Percentiles rank a stretch among this genome's conserved stretches.
These are phyloP conservation scores for Knipowitschia caucasica DNA, from an alignment of 2,797 vertebrate species.

Conservation along the genomic window DNA sequence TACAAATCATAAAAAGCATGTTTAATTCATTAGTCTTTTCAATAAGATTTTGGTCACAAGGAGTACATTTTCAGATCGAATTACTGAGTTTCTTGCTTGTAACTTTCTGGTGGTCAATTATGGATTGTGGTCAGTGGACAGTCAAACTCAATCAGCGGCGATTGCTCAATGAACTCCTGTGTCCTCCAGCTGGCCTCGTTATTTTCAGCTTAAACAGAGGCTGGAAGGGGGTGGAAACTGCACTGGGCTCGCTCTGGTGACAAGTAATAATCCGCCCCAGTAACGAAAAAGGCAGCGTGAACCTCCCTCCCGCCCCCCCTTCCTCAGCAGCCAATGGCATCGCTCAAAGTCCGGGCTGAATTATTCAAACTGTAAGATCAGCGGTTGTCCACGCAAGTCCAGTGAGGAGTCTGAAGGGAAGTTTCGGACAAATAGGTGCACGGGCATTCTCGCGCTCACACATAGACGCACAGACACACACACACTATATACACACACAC, in stretches of 20 bases:
- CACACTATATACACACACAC: slow-evolving; percentile 32
- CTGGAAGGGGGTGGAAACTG: slow-evolving; percentile 5
- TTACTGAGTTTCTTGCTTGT: neutral
- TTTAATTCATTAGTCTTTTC: neutral
- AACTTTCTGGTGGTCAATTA: slow-evolving; percentile 14
- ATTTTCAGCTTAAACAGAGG: slow-evolving; percentile 5
- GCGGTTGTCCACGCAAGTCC: slow-evolving; percentile 22
- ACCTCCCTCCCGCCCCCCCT: slow-evolving; percentile 31
- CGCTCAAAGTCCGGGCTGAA: slow-evolving; percentile 21
- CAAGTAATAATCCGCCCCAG: slow-evolving; percentile 54
- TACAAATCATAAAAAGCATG: neutral
- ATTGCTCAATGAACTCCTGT: slow-evolving; percentile 60
- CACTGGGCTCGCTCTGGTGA: slow-evolving; percentile 37
- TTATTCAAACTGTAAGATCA: slow-evolving; percentile 36
- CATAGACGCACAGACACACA: slow-evolving; percentile 25
- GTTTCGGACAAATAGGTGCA: slow-evolving; percentile 9
- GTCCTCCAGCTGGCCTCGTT: slow-evolving; percentile 42
- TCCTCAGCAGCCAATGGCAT: slow-evolving; percentile 36
- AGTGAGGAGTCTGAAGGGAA: slow-evolving; percentile 4
- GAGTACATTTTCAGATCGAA: neutral
- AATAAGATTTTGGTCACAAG: slow-evolving; percentile 1
- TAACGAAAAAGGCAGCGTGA: slow-evolving; percentile 24
- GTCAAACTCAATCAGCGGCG: slow-evolving; percentile 56
- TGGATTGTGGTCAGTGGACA: slow-evolving; percentile 24
- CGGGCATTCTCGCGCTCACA: slow-evolving; percentile 22